A percentile compares a stretch with the other conserved stretches of the same genome.
phyloP scores from a whole-genome alignment of 2,113 vertebrate species.

The Pelusios castaneus region DNA sequence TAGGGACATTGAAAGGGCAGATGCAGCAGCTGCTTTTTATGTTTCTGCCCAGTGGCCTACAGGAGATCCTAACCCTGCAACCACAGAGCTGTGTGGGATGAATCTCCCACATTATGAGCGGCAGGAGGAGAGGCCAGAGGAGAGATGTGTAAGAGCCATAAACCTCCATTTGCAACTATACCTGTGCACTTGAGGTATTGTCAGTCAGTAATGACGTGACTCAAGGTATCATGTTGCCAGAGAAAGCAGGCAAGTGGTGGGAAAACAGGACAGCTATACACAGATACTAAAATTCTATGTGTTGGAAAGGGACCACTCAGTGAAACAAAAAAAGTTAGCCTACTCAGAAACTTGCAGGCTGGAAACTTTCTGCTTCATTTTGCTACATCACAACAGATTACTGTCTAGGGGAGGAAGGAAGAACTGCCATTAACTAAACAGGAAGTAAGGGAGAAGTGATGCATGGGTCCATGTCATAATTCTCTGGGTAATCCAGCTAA shows the following conservation, averaged over 20 bases:
- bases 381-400: neutral
- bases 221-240: neutral
- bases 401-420: neutral
- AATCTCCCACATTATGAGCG: neutral
- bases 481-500: neutral
- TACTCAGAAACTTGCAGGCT: neutral
- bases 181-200: neutral
- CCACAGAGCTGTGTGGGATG: neutral
- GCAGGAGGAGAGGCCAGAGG: neutral
- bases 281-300: neutral
- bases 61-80: too few relatives aligned
- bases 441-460: neutral
- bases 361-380: neutral
- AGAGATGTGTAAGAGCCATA: neutral
- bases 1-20: accelerated
- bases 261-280: neutral
- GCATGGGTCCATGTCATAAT: neutral
- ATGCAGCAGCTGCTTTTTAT: neutral
- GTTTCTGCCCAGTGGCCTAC: neutral
- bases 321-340: neutral
- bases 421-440: neutral
- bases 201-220: neutral
- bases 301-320: neutral
- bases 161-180: neutral
- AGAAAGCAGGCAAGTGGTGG: neutral